Percentiles rank a stretch among this genome's conserved stretches.
phyloP scores from a whole-genome alignment of 2,113 vertebrate genomes.

The Macrotus californicus region DNA sequence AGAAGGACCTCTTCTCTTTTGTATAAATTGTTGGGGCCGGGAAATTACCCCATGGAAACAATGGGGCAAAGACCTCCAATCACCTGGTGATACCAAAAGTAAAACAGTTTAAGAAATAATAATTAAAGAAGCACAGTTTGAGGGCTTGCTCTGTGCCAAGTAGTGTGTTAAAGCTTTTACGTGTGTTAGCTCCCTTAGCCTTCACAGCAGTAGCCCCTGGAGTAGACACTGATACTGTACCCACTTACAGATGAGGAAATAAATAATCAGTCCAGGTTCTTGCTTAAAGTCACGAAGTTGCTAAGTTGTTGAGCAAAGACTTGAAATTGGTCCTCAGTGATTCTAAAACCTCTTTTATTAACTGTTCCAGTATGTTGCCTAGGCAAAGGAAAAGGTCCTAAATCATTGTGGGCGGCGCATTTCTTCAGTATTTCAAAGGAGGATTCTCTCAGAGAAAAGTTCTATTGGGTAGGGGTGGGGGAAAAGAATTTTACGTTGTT shows the following conservation, averaged over 20 bases:
- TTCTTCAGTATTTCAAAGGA: neutral
- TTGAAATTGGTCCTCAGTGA: neutral
- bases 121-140: neutral
- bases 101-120: neutral
- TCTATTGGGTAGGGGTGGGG: neutral
- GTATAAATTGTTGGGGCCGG: neutral
- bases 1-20: conserved; percentile 14
- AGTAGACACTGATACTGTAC: neutral
- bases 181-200: neutral
- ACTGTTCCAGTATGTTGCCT: neutral
- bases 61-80: neutral
- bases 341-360: neutral
- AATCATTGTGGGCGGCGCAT: neutral
- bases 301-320: neutral
- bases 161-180: neutral
- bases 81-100: neutral
- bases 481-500: neutral
- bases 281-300: neutral
- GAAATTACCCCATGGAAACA: neutral
- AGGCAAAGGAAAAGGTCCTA: neutral
- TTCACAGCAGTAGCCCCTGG: neutral
- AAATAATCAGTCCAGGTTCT: neutral
- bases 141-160: neutral
- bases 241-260: neutral
- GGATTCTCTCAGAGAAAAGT: neutral